Evolutionary conservation across 2,888 invertebrate species (phyloP), one percentile per base, ranked within the genome.

Genomic region (Uloborus plumipes): DNA sequence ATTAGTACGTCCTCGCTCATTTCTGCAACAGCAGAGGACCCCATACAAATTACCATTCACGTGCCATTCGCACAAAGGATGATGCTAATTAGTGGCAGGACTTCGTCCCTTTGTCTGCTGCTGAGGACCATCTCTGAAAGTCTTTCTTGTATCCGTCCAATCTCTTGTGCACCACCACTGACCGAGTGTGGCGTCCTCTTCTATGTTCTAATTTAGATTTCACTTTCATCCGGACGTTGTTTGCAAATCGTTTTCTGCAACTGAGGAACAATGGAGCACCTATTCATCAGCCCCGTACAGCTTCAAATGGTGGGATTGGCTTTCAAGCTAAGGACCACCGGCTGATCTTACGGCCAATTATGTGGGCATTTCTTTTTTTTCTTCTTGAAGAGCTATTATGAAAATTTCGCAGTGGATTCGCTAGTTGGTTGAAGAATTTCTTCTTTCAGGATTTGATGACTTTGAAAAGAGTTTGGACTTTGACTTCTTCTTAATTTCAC

Each of bases 1-100:
- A 76, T 76, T 76, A 76, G 69, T 59, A 69, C 59, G 76, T 70
- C 69, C 64, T 53, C 22, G 47, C 18, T 39, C 9, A 39, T 6
- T 64, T 64, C 18, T 18, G n/a, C n/a, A 16, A n/a, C n/a, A 39
- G 18, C n/a, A 11, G 49, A 16, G 16, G 11, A 39, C n/a, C 18
- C 31, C 47, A 13, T 18, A n/a, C 64, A 47, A 64, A 64, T 64
- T 64, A 64, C 64, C 26, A 64, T 64, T 64, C 64, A 64, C 39
- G 39, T 39, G 39, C 39, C 39, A 39, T 39, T 39, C 39, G 11
- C 39, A 39, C 64, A 64, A 64, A 13, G 18, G 64, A 39, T 2
- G 15, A n/a, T 64, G 64, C 49, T 47, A 64, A 64, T 64, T 39
- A 15, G 64, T 31, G 26, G 62, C 6, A 31, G 62, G 39, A 39